Evolutionary conservation across 1,140 invertebrate species (phyloP), one percentile per base, ranked within the genome.

Genomic region (Akabosia matsudoensis): DNA sequence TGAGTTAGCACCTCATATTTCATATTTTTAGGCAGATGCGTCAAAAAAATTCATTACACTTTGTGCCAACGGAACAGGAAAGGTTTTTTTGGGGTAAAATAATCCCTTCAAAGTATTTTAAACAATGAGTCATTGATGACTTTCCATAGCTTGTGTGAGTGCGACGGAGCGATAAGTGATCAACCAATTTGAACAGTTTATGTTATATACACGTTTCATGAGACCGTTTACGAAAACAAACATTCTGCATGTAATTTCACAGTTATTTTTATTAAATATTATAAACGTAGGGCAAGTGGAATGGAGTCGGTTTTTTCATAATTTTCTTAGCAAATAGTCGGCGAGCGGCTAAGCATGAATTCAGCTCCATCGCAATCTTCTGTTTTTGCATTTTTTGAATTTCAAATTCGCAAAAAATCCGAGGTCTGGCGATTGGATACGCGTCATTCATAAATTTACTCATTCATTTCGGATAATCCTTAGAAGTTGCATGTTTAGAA

Each of bases 101-200:
- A n/a, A n/a, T n/a, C n/a, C n/a, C n/a, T n/a, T n/a, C n/a, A n/a
- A n/a, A n/a, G n/a, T 45, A 45, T 45, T 45, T 45, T 10, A 45
- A 45, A 56, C 54, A 56, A 56, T 56, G 54, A 56, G 54, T 56
- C 54, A 56, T 56, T 56, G 37, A 45, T 45, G 37, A 45, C 7
- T 45, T 45, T 18, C 7, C 37, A 45, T 10, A 45, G 18, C 7
- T 10, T 7, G 37, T 45, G 37, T 45, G 37, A 45, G 37, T 45
- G 37, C 37, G 37, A 45, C 37, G 37, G 37, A 18, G 37, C 37
- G 37, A 45, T 45, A 45, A 45, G 37, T 45, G 37, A 45, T 45
- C 37, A 45, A 18, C n/a, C 37, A 45, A 7, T 45, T 45, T 45
- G 18, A 45, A 45, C 18, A 45, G 18, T 45, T 45, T 45, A 45